Base-by-base conservation (phyloP, 2,797 vertebrate genomes). In the Leptodactylus fallax region DNA sequence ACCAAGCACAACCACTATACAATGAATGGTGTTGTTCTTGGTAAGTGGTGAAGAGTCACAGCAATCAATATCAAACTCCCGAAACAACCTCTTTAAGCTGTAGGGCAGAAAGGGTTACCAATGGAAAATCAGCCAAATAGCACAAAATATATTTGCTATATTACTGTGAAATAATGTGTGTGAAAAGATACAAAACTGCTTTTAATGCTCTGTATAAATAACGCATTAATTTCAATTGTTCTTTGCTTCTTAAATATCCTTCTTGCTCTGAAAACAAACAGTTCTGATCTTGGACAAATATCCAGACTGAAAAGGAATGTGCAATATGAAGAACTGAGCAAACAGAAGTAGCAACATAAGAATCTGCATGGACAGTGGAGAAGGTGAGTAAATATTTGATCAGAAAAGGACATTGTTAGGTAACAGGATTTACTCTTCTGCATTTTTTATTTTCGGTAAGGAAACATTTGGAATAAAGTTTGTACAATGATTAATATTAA, bases 341-440 rank as follows among this genome's bases (percentile, higher is more conserved):
- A 82, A 83, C 47, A 87, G 13, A 77, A 82, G n/a, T 8, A 27
- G 49, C 6, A 49, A 77, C 19, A 77, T 53, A 53, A 76, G 80
- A 77, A 83, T 14, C 45, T 60, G 17, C 71, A 49, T 55, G 6
- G 55, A 49, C n/a, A 77, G 14, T 51, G 67, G 21, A 85, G 82
- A 80, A 78, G 27, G 61, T 87, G 65, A 72, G 77, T 85, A 88
- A 85, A 88, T 88, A 85, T 88, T 88, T 85, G 61, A 88, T 80
- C 65, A 72, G 76, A 71, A 79, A 88, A 74, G 51, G 81, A 49
- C 47, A 71, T 77, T 76, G 56, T 27, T 82, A 17, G 27, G 65
- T 61, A 74, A 65, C 49, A 69, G 16, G 51, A 9, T 56, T 69
- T 51, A 6, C 4, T 13, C 74, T 77, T 11, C n/a, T 63, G 36